A percentile compares a stretch with the other conserved stretches of the same genome.
Evolutionary conservation across 2,797 vertebrate species (phyloP).

Genomic region (Neosalanx taihuensis): DNA sequence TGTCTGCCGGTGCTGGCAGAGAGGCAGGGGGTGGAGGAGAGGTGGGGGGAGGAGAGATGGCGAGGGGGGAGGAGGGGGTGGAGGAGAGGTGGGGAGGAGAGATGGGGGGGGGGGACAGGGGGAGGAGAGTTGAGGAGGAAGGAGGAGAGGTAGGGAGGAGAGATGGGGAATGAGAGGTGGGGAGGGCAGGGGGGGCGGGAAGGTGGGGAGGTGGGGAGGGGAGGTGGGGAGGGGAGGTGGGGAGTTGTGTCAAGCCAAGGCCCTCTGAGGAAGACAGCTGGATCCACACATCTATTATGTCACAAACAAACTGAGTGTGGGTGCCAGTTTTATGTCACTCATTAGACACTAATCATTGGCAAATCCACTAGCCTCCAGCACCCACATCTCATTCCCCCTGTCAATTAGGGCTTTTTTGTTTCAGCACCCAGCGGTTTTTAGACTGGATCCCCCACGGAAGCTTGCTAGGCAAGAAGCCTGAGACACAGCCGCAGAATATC

Average conservation of each 20-base stretch:
- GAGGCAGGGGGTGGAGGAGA: background rate
- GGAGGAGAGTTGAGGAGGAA: background rate
- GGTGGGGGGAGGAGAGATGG: background rate
- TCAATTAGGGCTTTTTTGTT: conserved; percentile 24
- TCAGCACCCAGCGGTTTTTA: conserved; percentile 25
- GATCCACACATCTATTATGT: conserved; percentile 53
- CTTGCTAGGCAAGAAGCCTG: conserved; percentile 47
- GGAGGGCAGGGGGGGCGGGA: background rate
- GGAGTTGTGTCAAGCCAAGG: conserved; percentile 20
- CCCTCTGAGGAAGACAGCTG: conserved; percentile 42
- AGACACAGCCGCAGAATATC: conserved; percentile 51
- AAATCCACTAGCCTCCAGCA: conserved; percentile 60
- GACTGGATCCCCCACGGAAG: conserved; percentile 53
- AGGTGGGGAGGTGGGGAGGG: too few species aligned
- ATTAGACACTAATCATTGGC: conserved; percentile 64
- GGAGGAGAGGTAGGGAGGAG: background rate
- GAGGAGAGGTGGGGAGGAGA: too few species aligned
- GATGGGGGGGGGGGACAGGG: too few species aligned
- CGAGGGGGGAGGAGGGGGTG: background rate
- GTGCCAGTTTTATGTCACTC: conserved; percentile 67
- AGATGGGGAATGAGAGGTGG: background rate
- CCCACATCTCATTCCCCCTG: conserved; percentile 46
- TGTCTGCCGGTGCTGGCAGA: background rate
- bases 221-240: background rate
- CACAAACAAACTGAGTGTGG: conserved; percentile 57